Percentiles rank a stretch among this genome's conserved stretches.
phyloP scores from a whole-genome alignment of 2,888 invertebrate species.

The Loripinus fragilis region DNA sequence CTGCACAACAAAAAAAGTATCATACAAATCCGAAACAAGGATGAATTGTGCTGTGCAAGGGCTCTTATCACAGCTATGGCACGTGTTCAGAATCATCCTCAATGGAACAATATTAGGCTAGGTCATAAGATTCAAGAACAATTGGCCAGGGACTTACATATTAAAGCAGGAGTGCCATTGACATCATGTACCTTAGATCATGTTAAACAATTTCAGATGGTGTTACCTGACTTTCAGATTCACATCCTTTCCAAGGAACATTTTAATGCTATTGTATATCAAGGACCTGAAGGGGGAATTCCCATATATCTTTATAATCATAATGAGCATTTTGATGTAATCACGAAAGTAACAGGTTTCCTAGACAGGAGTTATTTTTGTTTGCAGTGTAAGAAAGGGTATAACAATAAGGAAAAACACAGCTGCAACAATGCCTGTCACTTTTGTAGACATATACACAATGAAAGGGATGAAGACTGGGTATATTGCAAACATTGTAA shows the following conservation, averaged over 20 bases:
- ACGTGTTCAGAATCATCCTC: slow-evolving; percentile 28
- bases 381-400: slow-evolving; percentile 45
- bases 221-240: slow-evolving; percentile 27
- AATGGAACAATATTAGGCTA: slow-evolving; percentile 41
- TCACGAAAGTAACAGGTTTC: slow-evolving; percentile 21
- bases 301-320: slow-evolving; percentile 25
- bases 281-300: slow-evolving; percentile 20
- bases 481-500: background rate
- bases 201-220: slow-evolving; percentile 18
- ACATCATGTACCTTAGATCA: slow-evolving; percentile 29
- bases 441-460: slow-evolving; percentile 40
- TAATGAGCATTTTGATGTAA: slow-evolving; percentile 27
- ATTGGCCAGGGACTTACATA: slow-evolving; percentile 28
- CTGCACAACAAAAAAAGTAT: slow-evolving; percentile 26
- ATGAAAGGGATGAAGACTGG: background rate
- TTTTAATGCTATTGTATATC: slow-evolving; percentile 33
- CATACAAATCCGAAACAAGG: slow-evolving; percentile 32
- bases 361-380: slow-evolving; percentile 8
- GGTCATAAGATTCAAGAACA: slow-evolving; percentile 34
- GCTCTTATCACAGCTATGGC: slow-evolving; percentile 44
- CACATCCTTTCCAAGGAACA: slow-evolving; percentile 39
- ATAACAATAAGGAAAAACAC: slow-evolving; percentile 43
- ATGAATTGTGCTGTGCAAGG: slow-evolving; percentile 44
- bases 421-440: slow-evolving; percentile 38
- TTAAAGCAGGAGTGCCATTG: slow-evolving; percentile 24